Conservation (phyloP, 2,888 invertebrate genomes). For the Helleia helle region DNA sequence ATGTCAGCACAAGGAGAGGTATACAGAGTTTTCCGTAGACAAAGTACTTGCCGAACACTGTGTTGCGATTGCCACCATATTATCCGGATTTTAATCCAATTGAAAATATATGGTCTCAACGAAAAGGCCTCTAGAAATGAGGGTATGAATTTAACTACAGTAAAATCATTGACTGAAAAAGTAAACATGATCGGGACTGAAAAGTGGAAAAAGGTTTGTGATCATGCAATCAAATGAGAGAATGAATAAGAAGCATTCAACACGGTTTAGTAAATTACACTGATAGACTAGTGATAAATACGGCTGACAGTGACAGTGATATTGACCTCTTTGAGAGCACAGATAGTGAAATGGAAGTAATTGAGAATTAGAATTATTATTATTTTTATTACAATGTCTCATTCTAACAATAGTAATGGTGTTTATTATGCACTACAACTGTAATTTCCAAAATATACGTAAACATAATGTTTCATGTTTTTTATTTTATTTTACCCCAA, state of each 20-base stretch:
- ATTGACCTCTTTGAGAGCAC: background rate
- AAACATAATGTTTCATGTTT: background rate
- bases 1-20: no score
- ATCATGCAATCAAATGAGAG: slow-evolving; percentile 16
- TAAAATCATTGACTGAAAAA: slow-evolving; percentile 14
- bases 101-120: slow-evolving; percentile 16
- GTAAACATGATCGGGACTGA: slow-evolving; percentile 15
- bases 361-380: background rate
- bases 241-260: slow-evolving; percentile 15
- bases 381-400: background rate
- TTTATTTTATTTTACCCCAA: background rate
- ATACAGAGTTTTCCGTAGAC: no score
- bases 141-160: slow-evolving; percentile 14
- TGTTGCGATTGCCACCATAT: no score
- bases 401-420: slow-evolving; percentile 4
- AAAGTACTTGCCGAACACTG: no score
- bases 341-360: slow-evolving; percentile 14
- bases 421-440: slow-evolving; percentile 1
- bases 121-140: slow-evolving; percentile 14
- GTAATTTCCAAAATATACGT: background rate
- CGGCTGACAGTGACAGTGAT: slow-evolving; percentile 6
- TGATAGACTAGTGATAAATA: slow-evolving; percentile 7
- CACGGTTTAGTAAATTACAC: slow-evolving; percentile 12
- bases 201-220: slow-evolving; percentile 16
- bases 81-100: slow-evolving; percentile 11